Percentiles rank a stretch among this genome's conserved stretches.
Conservation (phyloP, 2,797 vertebrate genomes). For the Spea hammondii region DNA sequence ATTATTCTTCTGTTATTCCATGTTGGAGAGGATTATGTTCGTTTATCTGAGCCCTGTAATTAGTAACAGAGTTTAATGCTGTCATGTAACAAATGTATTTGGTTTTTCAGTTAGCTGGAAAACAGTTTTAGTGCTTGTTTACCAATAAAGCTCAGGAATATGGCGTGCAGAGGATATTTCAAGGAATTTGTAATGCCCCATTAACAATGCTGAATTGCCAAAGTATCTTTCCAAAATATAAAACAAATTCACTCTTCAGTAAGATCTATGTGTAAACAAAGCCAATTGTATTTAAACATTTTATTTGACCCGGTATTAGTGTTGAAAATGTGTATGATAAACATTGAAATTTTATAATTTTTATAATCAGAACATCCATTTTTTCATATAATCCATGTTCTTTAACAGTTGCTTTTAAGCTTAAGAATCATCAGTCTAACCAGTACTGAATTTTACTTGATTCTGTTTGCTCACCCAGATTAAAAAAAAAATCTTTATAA, state of each 20-base stretch:
- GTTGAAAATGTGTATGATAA: constrained; percentile 6
- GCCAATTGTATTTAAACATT: constrained; percentile 17
- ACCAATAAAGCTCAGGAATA: constrained; percentile 41
- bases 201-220: constrained; percentile 45
- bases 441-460: no score
- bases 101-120: constrained; percentile 42
- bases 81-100: constrained; percentile 50
- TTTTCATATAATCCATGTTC: no score
- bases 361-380: background rate
- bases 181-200: constrained; percentile 47
- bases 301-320: background rate
- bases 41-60: constrained; percentile 50
- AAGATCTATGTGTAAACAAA: constrained; percentile 35
- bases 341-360: constrained; percentile 13
- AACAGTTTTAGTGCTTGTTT: constrained; percentile 42
- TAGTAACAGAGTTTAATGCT: constrained; percentile 46
- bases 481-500: no score
- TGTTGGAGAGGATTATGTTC: constrained; percentile 45
- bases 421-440: no score
- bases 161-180: constrained; percentile 43
- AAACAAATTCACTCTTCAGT: constrained; percentile 36
- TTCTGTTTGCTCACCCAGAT: no score
- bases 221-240: constrained; percentile 38
- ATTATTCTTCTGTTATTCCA: constrained; percentile 49
- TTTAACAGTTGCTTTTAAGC: no score